phyloP scores from a whole-genome alignment of 2,888 invertebrate genomes.

The Melanotus villosus region DNA sequence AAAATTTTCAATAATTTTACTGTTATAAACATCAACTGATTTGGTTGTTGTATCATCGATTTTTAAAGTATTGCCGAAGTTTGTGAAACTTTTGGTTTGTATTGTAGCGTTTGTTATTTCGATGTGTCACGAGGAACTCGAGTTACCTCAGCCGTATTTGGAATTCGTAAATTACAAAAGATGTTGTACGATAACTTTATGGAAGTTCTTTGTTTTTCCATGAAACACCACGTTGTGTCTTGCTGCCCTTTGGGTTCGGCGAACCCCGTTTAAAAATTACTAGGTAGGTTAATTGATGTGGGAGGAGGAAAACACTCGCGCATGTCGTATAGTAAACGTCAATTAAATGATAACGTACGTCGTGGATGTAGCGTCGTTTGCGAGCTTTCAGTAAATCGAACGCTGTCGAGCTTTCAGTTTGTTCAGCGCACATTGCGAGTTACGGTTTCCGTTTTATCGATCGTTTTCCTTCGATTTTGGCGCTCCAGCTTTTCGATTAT shows the following conservation, averaged over 20 bases:
- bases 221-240: too few relatives aligned
- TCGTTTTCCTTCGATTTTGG: conserved; percentile 20
- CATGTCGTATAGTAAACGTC: conserved; percentile 48
- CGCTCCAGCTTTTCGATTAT: background rate
- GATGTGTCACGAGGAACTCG: too few relatives aligned
- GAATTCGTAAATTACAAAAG: too few relatives aligned
- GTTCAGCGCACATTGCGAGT: conserved; percentile 14
- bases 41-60: too few relatives aligned
- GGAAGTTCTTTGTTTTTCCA: too few relatives aligned
- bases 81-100: too few relatives aligned
- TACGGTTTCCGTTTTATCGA: conserved; percentile 11
- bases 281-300: conserved; percentile 25
- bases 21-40: too few relatives aligned
- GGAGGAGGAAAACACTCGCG: conserved; percentile 41
- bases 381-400: conserved; percentile 47
- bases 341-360: conserved; percentile 49
- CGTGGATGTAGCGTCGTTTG: conserved; percentile 39
- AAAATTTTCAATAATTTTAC: too few relatives aligned
- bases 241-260: conserved; percentile 15
- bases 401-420: conserved; percentile 24
- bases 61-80: too few relatives aligned
- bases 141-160: too few relatives aligned
- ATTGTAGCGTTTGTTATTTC: too few relatives aligned
- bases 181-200: too few relatives aligned
- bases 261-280: conserved; percentile 4